Conservation (phyloP, 2,888 invertebrate genomes). For the Iselma pallidipennis region DNA sequence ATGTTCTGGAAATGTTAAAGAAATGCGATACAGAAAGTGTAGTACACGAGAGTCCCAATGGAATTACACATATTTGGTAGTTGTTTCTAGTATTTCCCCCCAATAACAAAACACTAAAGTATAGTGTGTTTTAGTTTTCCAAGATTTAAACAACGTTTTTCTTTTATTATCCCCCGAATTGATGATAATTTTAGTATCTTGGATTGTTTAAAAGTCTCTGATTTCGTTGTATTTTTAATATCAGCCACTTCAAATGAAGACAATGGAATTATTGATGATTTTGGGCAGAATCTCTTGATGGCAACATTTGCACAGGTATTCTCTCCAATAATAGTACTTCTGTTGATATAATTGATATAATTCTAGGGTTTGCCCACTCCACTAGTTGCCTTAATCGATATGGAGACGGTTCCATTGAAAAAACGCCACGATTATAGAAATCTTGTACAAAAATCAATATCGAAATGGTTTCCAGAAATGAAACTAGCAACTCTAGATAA, state of each 20-base stretch:
- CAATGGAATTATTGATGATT: constrained; percentile 74
- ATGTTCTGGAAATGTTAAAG: constrained; percentile 68
- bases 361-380: constrained; percentile 73
- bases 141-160: constrained; percentile 86
- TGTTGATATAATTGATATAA: constrained; percentile 5
- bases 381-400: constrained; percentile 72
- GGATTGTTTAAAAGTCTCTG: constrained; percentile 86
- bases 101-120: background rate
- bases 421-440: constrained; percentile 71
- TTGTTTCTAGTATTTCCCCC: background rate
- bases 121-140: constrained; percentile 65
- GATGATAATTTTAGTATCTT: constrained; percentile 75
- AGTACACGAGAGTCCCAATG: constrained; percentile 66
- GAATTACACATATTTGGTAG: constrained; percentile 77
- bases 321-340: background rate
- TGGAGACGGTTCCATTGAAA: constrained; percentile 74
- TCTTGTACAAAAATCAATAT: constrained; percentile 65
- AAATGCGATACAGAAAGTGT: constrained; percentile 73
- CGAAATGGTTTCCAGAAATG: constrained; percentile 79
- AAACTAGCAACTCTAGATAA: constrained; percentile 81
- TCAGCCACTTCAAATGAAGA: constrained; percentile 63
- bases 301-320: constrained; percentile 75
- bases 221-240: constrained; percentile 79
- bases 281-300: constrained; percentile 78
- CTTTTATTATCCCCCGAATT: constrained; percentile 72